Evolutionary conservation across 2,113 vertebrate species (phyloP), one percentile per base, ranked within the genome.

Genomic region (Heloderma charlesbogerti): DNA sequence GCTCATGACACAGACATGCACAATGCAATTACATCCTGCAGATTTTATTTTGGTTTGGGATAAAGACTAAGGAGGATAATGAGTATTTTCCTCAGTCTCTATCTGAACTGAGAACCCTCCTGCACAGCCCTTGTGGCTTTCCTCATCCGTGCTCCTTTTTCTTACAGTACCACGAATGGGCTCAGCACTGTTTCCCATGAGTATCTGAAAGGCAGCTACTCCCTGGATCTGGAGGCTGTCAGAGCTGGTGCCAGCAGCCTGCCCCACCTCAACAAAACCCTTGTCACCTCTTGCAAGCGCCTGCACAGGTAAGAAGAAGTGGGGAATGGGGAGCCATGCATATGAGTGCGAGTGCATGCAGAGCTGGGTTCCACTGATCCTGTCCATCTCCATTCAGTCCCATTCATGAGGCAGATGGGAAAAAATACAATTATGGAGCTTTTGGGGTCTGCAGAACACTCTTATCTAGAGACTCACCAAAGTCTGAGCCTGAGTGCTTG

Each of bases 141-240:
- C 20, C 43, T 3, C 40, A 15, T 15, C 45, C 60, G 43, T 18
- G 27, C 79, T 69, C 34, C 57, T 45, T 51, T 10, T 27, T 40
- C 96, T 94, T 87, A 57, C 89, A 98, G 98, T 74, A 95, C 98
- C 45, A 96, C 98, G 75, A 99, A 99, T 4, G 99, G 99, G 29
- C 97, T 99, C 90, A 99, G 98, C 96, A 97, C 96, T 75, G 96
- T 99, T 77, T 99, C 99, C 2, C 99, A 99, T 0, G 99, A 99
- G 94, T 99, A 99, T 95, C 97, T 99, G 97, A 99, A 98, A 95
- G 98, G 98, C 86, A 99, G 98, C 97, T 99, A 99, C 1, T 97
- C 98, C 27, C 96, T 99, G 96, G 99, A 99, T 92, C 97, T 99
- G 74, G 99, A 99, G 92, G 99, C 98, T 0, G 99, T 99, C 60